Evolutionary conservation across 2,888 invertebrate genomes (phyloP).

Genomic region (Dasypolia templi): DNA sequence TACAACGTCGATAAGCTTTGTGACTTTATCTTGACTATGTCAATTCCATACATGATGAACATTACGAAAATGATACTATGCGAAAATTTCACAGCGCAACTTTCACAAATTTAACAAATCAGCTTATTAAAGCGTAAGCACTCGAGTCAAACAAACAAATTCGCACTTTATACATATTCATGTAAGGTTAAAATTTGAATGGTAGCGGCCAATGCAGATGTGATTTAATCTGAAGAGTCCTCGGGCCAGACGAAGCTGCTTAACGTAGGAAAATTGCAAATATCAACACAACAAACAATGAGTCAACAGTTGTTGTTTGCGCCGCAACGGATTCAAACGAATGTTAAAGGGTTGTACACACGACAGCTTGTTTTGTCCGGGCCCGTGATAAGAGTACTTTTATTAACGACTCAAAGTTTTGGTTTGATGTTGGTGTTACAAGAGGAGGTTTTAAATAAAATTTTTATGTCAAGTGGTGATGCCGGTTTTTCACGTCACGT

Average conservation of each 20-base stretch:
- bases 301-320: constrained; percentile 68
- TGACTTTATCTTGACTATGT: constrained; percentile 48
- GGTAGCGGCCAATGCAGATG: constrained; percentile 55
- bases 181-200: constrained; percentile 57
- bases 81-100: constrained; percentile 39
- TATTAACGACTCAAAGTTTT: constrained; percentile 40
- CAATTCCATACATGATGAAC: constrained; percentile 37
- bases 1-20: constrained; percentile 53
- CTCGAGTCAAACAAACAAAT: constrained; percentile 43
- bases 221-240: constrained; percentile 67
- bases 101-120: constrained; percentile 55
- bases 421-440: constrained; percentile 10
- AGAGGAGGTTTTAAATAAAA: background rate
- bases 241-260: constrained; percentile 64
- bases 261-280: constrained; percentile 70
- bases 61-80: constrained; percentile 55
- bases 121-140: constrained; percentile 46
- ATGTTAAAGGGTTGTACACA: constrained; percentile 45
- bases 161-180: constrained; percentile 46
- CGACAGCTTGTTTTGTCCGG: constrained; percentile 31
- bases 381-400: constrained; percentile 29
- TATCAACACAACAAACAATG: constrained; percentile 73
- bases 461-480: background rate
- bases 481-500: background rate
- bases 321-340: constrained; percentile 60